Percentiles rank a stretch among this genome's conserved stretches.
Evolutionary conservation across 2,113 vertebrate genomes (phyloP).

Genomic region (Chroicocephalus ridibundus): DNA sequence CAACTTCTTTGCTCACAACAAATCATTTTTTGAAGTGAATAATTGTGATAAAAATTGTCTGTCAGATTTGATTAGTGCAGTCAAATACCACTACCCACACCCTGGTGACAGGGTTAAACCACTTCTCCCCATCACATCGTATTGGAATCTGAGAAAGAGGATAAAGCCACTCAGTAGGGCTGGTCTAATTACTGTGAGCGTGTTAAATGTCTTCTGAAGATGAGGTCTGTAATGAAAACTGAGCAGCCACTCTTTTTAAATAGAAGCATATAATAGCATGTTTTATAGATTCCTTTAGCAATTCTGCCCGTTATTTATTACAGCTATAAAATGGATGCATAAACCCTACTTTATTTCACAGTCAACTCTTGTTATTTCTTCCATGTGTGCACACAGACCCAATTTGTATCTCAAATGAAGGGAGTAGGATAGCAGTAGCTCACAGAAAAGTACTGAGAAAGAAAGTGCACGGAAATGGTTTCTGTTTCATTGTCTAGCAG

Average conservation of each 20-base stretch:
- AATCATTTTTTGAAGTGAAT: slow-evolving; percentile 18
- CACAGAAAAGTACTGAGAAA: not conserved
- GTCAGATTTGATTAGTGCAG: slow-evolving; percentile 26
- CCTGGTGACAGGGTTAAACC: slow-evolving; percentile 24
- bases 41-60: slow-evolving; percentile 45
- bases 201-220: slow-evolving; percentile 1
- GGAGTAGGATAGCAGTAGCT: not conserved
- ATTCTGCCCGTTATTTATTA: slow-evolving; percentile 15
- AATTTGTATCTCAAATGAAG: not conserved
- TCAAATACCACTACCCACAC: not conserved
- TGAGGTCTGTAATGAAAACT: not conserved
- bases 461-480: not conserved
- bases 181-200: not conserved
- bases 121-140: not conserved
- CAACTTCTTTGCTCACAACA: slow-evolving; percentile 8
- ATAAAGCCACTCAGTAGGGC: not conserved
- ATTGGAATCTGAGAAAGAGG: not conserved
- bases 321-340: not conserved
- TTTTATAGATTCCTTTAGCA: slow-evolving; percentile 27
- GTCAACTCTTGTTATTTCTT: not conserved
- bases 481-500: not conserved
- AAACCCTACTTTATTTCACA: slow-evolving; percentile 15
- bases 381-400: not conserved
- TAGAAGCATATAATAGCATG: not conserved
- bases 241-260: not conserved